Base-by-base conservation (phyloP, 2,888 invertebrate species). In the Nephrocerus scutellatus region DNA sequence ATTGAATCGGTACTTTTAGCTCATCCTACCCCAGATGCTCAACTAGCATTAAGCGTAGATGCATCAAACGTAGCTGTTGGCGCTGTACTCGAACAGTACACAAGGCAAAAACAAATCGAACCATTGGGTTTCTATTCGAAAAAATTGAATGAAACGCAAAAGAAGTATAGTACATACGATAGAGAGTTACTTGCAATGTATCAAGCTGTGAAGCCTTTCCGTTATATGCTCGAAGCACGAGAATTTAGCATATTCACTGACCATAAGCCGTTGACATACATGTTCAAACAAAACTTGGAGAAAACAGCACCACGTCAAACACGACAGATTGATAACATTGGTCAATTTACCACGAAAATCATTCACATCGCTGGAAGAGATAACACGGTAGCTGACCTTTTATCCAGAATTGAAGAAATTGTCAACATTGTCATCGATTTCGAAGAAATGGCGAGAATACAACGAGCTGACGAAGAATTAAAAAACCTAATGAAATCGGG, bases 131-230 rank as follows among this genome's bases (percentile, higher is more conserved):
- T 66, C 36, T 66, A 59, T 38, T 64, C 62, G 2, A 49, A 47
- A 26, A 63, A 61, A 25, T 44, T 68, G 1, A 53, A 40, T 14
- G 37, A 51, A 5, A 39, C 60, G 0, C 57, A 70, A 41, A 30
- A 21, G 10, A 63, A 60, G 6, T 69, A 66, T 30, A 59, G 61
- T n/a, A 56, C 56, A 16, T 68, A 66, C 41, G 65, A 70, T 36
- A 26, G 63, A 5, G 63, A 66, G 46, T 51, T 69, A 0, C 46
- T 66, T 4, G 63, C 60, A 0, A 60, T 64, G 2, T 68, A 62
- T 36, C 44, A 51, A 32, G 57, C 59, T 1, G 49, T 68, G 1
- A 53, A 54, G 33, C 48, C 62, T 39, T 67, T 66, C 45, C 46
- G 57, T 6, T 51, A 61, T 20, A 54, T 62, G 49, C 29, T 70